Evolutionary conservation across 1,140 invertebrate genomes (phyloP).

Genomic region (Rhopalosiphum padi): DNA sequence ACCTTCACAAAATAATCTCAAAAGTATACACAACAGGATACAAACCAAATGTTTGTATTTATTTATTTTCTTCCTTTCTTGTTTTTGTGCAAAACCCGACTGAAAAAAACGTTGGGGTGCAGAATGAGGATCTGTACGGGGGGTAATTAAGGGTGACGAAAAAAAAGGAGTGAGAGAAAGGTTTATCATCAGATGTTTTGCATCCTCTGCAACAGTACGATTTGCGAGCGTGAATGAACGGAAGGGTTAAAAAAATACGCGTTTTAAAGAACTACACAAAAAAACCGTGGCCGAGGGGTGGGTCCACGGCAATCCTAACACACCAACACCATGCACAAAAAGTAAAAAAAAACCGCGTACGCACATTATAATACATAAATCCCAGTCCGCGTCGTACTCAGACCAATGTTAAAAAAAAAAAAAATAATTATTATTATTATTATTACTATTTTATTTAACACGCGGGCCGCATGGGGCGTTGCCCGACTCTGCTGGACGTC

Average conservation of each 20-base stretch:
- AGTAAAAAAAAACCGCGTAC: background rate
- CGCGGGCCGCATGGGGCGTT: conserved; percentile 41
- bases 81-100: background rate
- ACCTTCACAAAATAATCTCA: background rate
- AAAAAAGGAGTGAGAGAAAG: conserved; percentile 15
- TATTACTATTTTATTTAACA: conserved; percentile 52
- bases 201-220: conserved; percentile 27
- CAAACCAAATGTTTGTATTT: conserved; percentile 30
- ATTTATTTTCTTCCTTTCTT: conserved; percentile 1
- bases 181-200: conserved; percentile 44
- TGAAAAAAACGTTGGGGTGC: background rate
- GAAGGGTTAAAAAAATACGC: conserved; percentile 54
- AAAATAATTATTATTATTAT: background rate
- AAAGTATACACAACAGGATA: background rate
- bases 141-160: conserved; percentile 55
- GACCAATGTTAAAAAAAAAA: conserved; percentile 36
- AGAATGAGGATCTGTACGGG: conserved; percentile 34
- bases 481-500: conserved; percentile 50
- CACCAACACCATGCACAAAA: background rate
- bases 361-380: background rate
- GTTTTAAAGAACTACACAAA: conserved; percentile 47
- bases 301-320: background rate
- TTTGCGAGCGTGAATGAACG: conserved; percentile 26
- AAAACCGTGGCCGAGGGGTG: conserved; percentile 50
- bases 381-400: background rate